Conservation (phyloP, 2,113 vertebrate genomes). For the Lycaon pictus region DNA sequence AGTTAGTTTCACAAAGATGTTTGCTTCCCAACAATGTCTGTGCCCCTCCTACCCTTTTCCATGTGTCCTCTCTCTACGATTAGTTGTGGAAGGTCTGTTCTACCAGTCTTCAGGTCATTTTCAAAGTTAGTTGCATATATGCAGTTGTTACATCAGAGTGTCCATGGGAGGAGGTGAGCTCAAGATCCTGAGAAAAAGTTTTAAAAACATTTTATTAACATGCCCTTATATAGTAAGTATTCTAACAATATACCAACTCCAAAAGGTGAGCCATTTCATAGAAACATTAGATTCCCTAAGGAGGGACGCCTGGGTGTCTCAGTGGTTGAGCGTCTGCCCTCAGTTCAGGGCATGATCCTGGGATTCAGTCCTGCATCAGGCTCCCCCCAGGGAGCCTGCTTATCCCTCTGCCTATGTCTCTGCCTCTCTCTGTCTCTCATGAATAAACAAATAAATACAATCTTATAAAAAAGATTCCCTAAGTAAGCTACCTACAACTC, state of each 20-base stretch:
- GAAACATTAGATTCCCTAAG: neutral
- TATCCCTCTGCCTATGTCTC: no score
- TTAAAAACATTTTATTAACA: conserved; percentile 1
- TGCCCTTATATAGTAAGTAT: neutral
- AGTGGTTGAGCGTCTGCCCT: no score
- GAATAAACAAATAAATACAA: no score
- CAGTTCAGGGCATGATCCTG: no score
- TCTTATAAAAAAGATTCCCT: neutral
- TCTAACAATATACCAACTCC: neutral
- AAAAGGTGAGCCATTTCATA: neutral
- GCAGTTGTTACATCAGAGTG: neutral
- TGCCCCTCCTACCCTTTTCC: neutral
- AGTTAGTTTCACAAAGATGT: neutral
- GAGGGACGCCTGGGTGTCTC: no score
- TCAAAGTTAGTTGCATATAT: neutral
- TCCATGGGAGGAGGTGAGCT: neutral
- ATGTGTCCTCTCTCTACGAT: neutral
- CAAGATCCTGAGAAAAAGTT: neutral
- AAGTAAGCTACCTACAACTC: neutral
- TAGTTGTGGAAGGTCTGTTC: neutral
- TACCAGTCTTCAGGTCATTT: neutral
- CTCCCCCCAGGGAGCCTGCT: no score
- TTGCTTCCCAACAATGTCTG: neutral
- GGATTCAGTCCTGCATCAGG: no score
- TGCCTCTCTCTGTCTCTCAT: no score